Evolutionary conservation across 2,797 vertebrate genomes (phyloP).

Genomic region (Fistularia tabacaria): DNA sequence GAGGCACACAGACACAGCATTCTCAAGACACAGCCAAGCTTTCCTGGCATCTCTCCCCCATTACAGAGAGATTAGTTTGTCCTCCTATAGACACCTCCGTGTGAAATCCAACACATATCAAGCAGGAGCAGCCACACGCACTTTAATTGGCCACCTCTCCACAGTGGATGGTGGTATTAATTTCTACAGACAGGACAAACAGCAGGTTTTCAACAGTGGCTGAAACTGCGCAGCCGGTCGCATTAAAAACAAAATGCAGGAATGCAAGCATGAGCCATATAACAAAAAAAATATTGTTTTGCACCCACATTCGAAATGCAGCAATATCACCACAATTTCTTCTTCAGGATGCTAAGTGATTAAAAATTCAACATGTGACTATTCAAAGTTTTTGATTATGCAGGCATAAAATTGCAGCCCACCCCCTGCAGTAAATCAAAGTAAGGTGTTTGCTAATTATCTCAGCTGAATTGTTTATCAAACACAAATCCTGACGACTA

Average conservation of each 20-base stretch:
- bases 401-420: slow-evolving; percentile 43
- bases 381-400: slow-evolving; percentile 37
- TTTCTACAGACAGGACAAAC: not conserved
- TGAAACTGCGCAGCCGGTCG: slow-evolving; percentile 15
- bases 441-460: slow-evolving; percentile 63
- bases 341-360: slow-evolving; percentile 61
- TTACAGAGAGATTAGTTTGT: slow-evolving; percentile 59
- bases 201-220: slow-evolving; percentile 33
- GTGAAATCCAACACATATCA: slow-evolving; percentile 60
- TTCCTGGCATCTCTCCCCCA: slow-evolving; percentile 58
- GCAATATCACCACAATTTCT: slow-evolving; percentile 54
- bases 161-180: slow-evolving; percentile 24
- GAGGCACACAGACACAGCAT: slow-evolving; percentile 54
- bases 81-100: slow-evolving; percentile 64
- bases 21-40: slow-evolving; percentile 62
- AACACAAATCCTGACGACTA: slow-evolving; percentile 46
- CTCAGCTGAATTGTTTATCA: slow-evolving; percentile 64
- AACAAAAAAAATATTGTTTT: slow-evolving; percentile 54
- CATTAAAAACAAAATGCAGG: slow-evolving; percentile 12
- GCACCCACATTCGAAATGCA: slow-evolving; percentile 43
- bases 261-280: slow-evolving; percentile 26
- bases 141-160: slow-evolving; percentile 66
- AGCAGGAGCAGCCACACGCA: slow-evolving; percentile 51
- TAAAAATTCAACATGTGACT: slow-evolving; percentile 68
- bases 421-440: slow-evolving; percentile 55